Base-by-base conservation (phyloP, 1,140 invertebrate species). In the Leptinotarsa lineolata region DNA sequence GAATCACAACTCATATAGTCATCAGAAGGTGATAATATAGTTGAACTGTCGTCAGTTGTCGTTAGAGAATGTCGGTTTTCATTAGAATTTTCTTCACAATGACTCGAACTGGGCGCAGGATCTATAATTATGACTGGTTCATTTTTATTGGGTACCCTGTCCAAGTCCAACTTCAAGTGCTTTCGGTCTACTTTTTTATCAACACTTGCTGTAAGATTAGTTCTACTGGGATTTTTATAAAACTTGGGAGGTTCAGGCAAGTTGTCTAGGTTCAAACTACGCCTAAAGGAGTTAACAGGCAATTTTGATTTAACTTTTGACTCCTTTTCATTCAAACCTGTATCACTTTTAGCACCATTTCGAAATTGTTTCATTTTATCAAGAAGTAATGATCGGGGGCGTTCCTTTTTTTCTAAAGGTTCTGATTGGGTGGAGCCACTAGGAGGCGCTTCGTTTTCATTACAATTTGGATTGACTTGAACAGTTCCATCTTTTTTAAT, bases 111-210 rank as follows among this genome's bases (percentile, higher is more conserved):
- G 73, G 85, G 83, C 79, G 82, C 81, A 73, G 85, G 83, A 81
- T 86, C 86, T 83, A 86, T 85, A 83, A 85, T 84, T 84, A 83
- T 81, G 81, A 85, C 83, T 85, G 86, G 73, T 44, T 77, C 75
- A 80, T 86, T 87, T 67, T 86, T 84, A 84, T 84, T 85, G 74
- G 89, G 88, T 77, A 90, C 87, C 80, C 88, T 89, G 15, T 87
- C 89, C 72, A 93, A 86, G 84, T 93, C 91, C 76, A 93, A 84
- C 85, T 91, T 91, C 76, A 93, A 85, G 76, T 88, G 87, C 79
- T 87, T 89, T 15, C 85, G 81, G 72, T 84, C 79, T 3, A 78
- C 72, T 71, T 76, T 78, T 12, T 72, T 67, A 54, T 66, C 64
- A 20, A 74, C 70, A 15, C 70, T 74, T 22, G 66, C 72, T 20